These are phyloP conservation scores for Dryas iulia DNA, from an alignment of 1,140 invertebrate species.

Conservation along the genomic window DNA sequence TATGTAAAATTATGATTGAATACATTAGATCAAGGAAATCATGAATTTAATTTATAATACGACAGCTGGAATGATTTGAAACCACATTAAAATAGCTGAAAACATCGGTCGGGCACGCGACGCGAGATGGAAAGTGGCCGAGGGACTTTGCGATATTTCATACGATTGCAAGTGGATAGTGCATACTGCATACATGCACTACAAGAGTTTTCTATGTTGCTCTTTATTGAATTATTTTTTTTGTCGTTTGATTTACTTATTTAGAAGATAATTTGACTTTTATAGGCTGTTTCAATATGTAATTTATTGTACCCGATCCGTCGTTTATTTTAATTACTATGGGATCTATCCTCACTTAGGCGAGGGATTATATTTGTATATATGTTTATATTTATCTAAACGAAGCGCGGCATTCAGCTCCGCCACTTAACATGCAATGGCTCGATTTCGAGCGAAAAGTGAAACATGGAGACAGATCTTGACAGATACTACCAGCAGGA, in stretches of 20 bases:
- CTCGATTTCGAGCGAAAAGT: no score
- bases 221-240: not conserved
- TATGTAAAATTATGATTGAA: not conserved
- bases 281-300: no score
- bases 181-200: not conserved
- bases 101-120: conserved; percentile 4
- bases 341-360: no score
- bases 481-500: no score
- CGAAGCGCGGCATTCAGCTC: no score
- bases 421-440: no score
- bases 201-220: not conserved
- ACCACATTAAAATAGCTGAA: conserved; percentile 9
- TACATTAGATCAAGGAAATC: conserved; percentile 3
- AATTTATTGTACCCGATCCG: no score
- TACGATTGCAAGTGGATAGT: not conserved
- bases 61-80: conserved; percentile 10
- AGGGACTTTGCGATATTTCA: not conserved
- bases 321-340: no score
- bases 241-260: not conserved
- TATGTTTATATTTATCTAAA: no score
- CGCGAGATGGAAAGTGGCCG: conserved; percentile 12
- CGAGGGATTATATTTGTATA: no score
- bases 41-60: conserved; percentile 4
- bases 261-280: no score
- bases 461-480: no score